phyloP scores from a whole-genome alignment of 2,113 vertebrate genomes.

The Uria lomvia region DNA sequence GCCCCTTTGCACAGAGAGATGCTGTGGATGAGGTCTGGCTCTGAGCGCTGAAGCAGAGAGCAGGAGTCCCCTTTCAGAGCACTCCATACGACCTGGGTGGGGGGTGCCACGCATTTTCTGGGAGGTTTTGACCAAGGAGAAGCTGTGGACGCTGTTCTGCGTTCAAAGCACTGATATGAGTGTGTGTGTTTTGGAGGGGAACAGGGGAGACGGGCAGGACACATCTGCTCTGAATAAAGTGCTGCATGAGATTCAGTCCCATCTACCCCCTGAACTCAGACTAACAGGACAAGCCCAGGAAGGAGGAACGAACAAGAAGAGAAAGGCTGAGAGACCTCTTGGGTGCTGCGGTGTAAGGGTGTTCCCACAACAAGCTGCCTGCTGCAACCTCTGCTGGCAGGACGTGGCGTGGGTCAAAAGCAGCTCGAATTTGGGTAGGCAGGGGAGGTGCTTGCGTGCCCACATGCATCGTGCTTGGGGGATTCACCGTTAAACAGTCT shows the following conservation, averaged over 20 bases:
- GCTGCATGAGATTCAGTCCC: neutral
- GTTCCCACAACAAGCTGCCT: neutral
- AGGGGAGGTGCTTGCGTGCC: neutral
- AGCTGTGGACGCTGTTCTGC: neutral
- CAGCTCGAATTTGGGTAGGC: neutral
- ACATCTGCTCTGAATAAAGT: neutral
- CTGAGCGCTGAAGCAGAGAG: neutral
- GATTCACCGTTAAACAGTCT: neutral
- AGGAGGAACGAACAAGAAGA: neutral
- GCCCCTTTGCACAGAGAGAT: neutral
- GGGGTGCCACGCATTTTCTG: neutral
- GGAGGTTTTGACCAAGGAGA: neutral
- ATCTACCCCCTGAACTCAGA: neutral
- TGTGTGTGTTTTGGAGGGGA: neutral
- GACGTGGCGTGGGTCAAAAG: neutral
- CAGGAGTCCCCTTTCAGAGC: neutral
- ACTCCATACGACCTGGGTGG: fast-evolving
- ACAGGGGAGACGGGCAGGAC: neutral
- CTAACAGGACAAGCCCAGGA: neutral
- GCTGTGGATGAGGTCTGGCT: neutral
- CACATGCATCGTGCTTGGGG: neutral
- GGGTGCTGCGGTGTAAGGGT: neutral
- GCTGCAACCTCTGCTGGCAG: neutral
- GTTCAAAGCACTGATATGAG: neutral
- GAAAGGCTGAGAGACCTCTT: neutral